Percentiles rank a stretch among this genome's conserved stretches.
Conservation (phyloP, 2,888 invertebrate species). For the Eurois occulta region DNA sequence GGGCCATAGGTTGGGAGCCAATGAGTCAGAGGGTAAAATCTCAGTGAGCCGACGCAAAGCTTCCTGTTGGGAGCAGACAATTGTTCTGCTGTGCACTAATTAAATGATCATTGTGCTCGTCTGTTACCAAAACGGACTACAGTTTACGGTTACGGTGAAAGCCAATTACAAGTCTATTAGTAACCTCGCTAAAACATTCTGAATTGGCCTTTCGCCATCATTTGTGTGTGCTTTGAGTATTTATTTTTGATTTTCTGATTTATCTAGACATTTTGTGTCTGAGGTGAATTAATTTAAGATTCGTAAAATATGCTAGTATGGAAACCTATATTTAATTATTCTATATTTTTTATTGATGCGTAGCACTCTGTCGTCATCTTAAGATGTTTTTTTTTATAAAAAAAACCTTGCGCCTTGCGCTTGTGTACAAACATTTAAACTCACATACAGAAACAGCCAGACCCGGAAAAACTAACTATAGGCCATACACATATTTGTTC, state of each 20-base stretch:
- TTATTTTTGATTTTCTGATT: neutral
- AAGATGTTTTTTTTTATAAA: too few species aligned
- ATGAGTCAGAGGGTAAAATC: conserved; percentile 22
- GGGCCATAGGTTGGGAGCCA: neutral
- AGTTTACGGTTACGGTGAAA: neutral
- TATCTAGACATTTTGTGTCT: neutral
- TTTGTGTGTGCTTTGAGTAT: neutral
- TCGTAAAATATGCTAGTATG: neutral
- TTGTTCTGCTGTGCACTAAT: conserved; percentile 40
- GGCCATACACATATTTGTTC: too few species aligned
- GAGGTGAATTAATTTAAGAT: neutral
- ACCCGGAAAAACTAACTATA: too few species aligned
- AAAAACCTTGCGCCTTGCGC: too few species aligned
- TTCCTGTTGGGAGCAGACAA: conserved; percentile 19
- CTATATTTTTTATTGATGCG: neutral
- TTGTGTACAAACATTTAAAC: too few species aligned
- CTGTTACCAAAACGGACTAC: conserved; percentile 2
- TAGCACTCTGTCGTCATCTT: neutral
- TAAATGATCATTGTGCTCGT: conserved; percentile 46
- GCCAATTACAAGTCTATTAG: conserved; percentile 2
- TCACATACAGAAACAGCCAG: too few species aligned
- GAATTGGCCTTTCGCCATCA: neutral
- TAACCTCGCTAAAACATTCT: neutral
- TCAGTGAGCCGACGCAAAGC: conserved; percentile 34
- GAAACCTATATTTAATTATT: neutral